A percentile compares a stretch with the other conserved stretches of the same genome.
Evolutionary conservation across 2,113 vertebrate genomes (phyloP).

Genomic region (Odocoileus hemionus): DNA sequence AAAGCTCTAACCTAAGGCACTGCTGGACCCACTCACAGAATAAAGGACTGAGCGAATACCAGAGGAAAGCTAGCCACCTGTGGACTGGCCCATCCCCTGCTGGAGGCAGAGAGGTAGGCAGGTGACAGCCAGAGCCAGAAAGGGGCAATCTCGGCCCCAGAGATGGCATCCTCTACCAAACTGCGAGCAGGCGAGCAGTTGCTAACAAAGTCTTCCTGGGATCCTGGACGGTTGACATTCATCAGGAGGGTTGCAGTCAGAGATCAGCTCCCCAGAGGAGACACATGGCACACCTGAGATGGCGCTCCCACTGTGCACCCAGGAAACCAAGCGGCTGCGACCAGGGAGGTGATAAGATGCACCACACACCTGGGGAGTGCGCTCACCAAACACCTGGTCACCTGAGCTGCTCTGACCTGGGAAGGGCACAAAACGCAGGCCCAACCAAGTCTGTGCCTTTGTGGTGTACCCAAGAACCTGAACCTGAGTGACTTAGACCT

Average conservation of each 20-base stretch:
- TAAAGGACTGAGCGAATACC: not conserved
- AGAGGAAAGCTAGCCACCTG: not conserved
- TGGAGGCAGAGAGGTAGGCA: not conserved
- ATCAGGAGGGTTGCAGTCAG: not conserved
- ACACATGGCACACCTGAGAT: not conserved
- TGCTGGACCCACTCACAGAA: not conserved
- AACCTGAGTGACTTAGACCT: not conserved
- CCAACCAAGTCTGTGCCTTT: not conserved
- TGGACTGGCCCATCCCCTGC: not conserved
- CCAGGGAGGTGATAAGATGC: rapidly evolving
- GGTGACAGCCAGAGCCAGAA: not conserved
- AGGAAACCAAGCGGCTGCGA: not conserved
- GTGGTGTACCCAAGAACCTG: not conserved
- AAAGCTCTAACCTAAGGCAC: not conserved
- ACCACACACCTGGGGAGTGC: not conserved
- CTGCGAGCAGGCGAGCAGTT: not conserved
- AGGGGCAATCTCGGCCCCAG: not conserved
- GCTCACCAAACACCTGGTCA: not conserved
- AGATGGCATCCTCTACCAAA: not conserved
- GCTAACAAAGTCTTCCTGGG: not conserved
- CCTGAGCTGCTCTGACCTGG: not conserved
- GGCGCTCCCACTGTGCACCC: not conserved
- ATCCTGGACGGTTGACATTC: not conserved
- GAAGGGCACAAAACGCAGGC: not conserved
- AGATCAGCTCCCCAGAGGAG: not conserved